Conservation (phyloP, 2,113 vertebrate genomes). For the Eptesicus fuscus region DNA sequence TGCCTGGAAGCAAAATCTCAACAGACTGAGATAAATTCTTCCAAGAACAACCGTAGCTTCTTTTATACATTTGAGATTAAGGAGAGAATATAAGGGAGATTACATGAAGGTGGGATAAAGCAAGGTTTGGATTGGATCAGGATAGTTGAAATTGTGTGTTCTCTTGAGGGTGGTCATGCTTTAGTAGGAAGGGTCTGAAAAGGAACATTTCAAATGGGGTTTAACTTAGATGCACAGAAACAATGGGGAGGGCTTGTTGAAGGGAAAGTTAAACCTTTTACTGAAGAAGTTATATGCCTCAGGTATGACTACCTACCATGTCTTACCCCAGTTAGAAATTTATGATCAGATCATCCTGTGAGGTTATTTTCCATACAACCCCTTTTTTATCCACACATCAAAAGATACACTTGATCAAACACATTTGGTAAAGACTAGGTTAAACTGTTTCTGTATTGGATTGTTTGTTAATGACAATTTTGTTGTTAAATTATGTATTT, state of each 20-base stretch:
- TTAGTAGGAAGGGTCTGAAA: neutral
- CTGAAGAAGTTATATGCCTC: neutral
- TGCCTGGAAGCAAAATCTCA: neutral
- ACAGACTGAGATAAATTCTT: neutral
- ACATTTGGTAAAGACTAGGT: neutral
- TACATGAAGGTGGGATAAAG: neutral
- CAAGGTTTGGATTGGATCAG: neutral
- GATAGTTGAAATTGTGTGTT: neutral
- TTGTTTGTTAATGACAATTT: neutral
- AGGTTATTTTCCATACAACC: neutral
- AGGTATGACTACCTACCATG: neutral
- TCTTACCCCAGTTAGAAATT: neutral
- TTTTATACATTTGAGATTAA: neutral
- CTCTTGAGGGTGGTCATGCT: neutral
- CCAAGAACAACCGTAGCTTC: neutral
- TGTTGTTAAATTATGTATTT: neutral
- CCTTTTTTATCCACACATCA: neutral
- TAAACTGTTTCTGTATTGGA: neutral
- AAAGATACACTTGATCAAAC: neutral
- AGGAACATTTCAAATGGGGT: neutral
- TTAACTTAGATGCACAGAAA: neutral
- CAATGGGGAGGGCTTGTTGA: neutral
- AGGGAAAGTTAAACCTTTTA: neutral
- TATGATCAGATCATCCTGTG: neutral
- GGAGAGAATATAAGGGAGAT: neutral